A percentile compares a stretch with the other conserved stretches of the same genome.
phyloP scores from a whole-genome alignment of 2,113 vertebrate genomes.

The Serilophus lunatus region DNA sequence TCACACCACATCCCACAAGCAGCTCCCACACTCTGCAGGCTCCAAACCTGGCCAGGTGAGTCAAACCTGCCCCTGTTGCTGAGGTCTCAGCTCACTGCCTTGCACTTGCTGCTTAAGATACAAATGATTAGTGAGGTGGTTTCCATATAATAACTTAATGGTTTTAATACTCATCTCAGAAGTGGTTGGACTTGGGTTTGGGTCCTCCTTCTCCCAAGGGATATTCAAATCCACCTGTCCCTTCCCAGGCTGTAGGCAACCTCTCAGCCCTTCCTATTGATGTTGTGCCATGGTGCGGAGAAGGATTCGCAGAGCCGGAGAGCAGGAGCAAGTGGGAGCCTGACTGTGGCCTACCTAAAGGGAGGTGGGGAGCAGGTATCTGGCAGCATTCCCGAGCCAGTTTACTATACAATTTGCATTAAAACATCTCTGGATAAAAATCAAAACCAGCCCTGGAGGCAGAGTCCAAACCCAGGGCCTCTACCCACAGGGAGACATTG shows the following conservation, averaged over 20 bases:
- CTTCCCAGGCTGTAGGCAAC: slow-evolving; percentile 66
- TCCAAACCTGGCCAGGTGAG: neutral
- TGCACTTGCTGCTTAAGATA: slow-evolving; percentile 20
- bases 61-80: slow-evolving; percentile 46
- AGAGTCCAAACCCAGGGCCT: slow-evolving; percentile 4
- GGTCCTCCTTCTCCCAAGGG: slow-evolving; percentile 38
- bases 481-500: neutral
- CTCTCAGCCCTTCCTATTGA: slow-evolving; percentile 34
- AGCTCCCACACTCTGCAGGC: slow-evolving; percentile 3
- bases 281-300: neutral
- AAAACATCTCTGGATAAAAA: slow-evolving; percentile 34
- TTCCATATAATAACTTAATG: slow-evolving; percentile 7
- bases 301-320: neutral
- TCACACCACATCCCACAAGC: neutral
- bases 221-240: slow-evolving; percentile 60
- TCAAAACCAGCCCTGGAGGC: slow-evolving; percentile 16
- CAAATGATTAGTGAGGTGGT: slow-evolving; percentile 43
- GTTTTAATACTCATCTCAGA: slow-evolving; percentile 28
- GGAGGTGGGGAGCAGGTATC: slow-evolving; percentile 17
- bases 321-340: slow-evolving; percentile 57
- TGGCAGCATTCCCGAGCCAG: neutral
- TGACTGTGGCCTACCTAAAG: slow-evolving; percentile 5
- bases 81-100: neutral
- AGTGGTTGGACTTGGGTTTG: slow-evolving; percentile 36
- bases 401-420: neutral